phyloP scores from a whole-genome alignment of 2,888 invertebrate genomes.

The Fabriciana adippe region DNA sequence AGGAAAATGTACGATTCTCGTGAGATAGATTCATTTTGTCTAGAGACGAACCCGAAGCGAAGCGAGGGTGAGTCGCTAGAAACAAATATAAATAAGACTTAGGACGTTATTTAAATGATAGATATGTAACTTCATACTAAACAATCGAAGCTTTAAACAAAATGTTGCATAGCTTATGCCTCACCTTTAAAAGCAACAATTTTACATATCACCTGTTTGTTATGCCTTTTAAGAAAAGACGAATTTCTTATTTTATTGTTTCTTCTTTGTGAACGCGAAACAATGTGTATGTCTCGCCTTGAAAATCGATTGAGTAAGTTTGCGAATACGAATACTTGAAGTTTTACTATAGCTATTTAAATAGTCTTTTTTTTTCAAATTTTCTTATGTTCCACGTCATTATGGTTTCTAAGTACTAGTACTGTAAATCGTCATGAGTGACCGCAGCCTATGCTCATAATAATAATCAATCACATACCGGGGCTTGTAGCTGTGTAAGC shows the following conservation, averaged over 20 bases:
- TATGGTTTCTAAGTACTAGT: slow-evolving; percentile 1
- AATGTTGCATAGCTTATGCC: neutral
- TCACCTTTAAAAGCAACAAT: neutral
- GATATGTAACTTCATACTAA: neutral
- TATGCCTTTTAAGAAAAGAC: slow-evolving; percentile 20
- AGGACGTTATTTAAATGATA: neutral
- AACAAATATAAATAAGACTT: no score
- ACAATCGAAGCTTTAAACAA: neutral
- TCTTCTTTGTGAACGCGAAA: slow-evolving; percentile 26
- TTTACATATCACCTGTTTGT: slow-evolving; percentile 21
- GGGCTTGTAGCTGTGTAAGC: slow-evolving; percentile 32
- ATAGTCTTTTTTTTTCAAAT: slow-evolving; percentile 4
- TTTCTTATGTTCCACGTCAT: neutral
- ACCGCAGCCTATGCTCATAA: slow-evolving; percentile 24
- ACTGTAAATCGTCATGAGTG: slow-evolving; percentile 22
- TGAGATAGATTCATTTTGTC: no score
- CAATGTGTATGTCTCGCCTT: slow-evolving; percentile 52
- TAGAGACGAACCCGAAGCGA: no score
- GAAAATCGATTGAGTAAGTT: slow-evolving; percentile 58
- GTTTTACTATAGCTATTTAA: slow-evolving; percentile 6
- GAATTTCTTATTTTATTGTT: slow-evolving; percentile 25
- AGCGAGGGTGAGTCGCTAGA: no score
- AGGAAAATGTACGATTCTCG: no score
- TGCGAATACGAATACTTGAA: slow-evolving; percentile 17
- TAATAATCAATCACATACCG: slow-evolving; percentile 35